Percentiles rank a stretch among this genome's conserved stretches.
Conservation (phyloP, 2,797 vertebrate species). For the Aldrovandia affinis region DNA sequence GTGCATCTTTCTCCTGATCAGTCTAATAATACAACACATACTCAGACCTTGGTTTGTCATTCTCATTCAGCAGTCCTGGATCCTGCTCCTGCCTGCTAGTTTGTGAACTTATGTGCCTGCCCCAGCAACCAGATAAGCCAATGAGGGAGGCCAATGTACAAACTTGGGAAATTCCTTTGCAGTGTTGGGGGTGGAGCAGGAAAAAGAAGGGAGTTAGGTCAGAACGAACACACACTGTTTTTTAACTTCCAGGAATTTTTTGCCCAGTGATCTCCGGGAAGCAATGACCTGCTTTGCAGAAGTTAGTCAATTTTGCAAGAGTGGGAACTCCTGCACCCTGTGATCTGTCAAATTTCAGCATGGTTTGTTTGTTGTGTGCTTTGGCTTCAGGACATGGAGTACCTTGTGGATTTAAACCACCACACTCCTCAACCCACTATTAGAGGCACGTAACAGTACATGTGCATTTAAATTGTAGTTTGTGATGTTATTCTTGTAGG, state of each 20-base stretch:
- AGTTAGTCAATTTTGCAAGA: no score
- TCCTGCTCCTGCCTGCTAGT: neutral
- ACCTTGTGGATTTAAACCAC: neutral
- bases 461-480: neutral
- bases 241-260: conserved; percentile 10
- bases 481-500: neutral
- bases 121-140: no score
- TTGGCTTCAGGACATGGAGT: neutral
- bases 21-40: no score
- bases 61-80: neutral
- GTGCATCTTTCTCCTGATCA: no score
- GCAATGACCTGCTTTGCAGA: no score
- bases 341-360: neutral
- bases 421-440: neutral
- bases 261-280: no score
- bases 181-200: neutral
- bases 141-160: neutral
- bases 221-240: neutral
- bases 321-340: neutral
- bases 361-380: neutral
- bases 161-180: conserved; percentile 9
- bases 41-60: neutral
- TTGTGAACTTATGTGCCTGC: neutral
- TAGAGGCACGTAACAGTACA: neutral
- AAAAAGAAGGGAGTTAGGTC: no score